A percentile compares a stretch with the other conserved stretches of the same genome.
These are phyloP conservation scores for Dryadula phaetusa DNA, from an alignment of 2,888 invertebrate genomes.

Conservation along the genomic window DNA sequence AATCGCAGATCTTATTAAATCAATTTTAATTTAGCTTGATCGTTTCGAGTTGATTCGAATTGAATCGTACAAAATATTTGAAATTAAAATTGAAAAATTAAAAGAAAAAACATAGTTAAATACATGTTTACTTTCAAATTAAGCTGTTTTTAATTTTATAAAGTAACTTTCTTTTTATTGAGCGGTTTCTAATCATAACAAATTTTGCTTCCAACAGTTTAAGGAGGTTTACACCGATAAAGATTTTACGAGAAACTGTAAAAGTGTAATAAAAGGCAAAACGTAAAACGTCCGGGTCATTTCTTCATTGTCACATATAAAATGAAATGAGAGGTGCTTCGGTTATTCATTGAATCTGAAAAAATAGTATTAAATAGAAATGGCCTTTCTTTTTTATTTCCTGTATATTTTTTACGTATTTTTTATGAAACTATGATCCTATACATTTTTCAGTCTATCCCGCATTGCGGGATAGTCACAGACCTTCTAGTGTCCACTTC, in stretches of 20 bases:
- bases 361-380: not conserved
- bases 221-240: conserved; percentile 45
- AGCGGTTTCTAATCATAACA: conserved; percentile 44
- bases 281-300: conserved; percentile 41
- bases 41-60: too few relatives aligned
- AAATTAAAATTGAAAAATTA: too few relatives aligned
- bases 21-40: too few relatives aligned
- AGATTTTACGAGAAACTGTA: conserved; percentile 46
- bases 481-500: too few relatives aligned
- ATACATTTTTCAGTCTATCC: too few relatives aligned
- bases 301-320: conserved; percentile 42
- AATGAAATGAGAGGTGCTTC: conserved; percentile 31
- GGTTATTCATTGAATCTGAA: conserved; percentile 19
- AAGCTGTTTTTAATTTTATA: not conserved
- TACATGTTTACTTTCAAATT: too few relatives aligned
- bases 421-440: not conserved
- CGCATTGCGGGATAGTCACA: too few relatives aligned
- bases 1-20: too few relatives aligned
- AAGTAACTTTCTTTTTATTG: conserved; percentile 31
- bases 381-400: not conserved
- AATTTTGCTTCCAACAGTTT: conserved; percentile 41
- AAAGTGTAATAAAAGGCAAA: conserved; percentile 44
- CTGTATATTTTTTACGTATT: not conserved
- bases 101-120: too few relatives aligned
- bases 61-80: too few relatives aligned